Evolutionary conservation across 2,797 vertebrate species (phyloP).

Genomic region (Xerus rutilus): DNA sequence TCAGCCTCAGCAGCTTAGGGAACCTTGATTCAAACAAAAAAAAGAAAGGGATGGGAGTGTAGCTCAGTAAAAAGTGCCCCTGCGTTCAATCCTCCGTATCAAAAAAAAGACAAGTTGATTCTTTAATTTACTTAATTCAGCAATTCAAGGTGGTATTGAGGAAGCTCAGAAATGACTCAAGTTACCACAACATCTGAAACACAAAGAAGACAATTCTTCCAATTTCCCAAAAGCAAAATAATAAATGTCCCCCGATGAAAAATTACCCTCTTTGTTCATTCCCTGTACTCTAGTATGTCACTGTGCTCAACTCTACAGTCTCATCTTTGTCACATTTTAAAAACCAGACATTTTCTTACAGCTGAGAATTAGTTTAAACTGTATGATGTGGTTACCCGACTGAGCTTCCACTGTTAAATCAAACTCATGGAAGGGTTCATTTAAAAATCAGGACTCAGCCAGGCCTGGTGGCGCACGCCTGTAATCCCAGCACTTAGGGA

Average conservation of each 20-base stretch:
- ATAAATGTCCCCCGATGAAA: constrained; percentile 91
- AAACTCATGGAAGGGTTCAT: constrained; percentile 40
- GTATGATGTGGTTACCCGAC: background rate
- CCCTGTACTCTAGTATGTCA: constrained; percentile 37
- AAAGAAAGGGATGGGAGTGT: background rate
- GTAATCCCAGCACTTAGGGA: no score
- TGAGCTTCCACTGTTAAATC: background rate
- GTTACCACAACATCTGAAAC: constrained; percentile 91
- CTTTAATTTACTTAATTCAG: constrained; percentile 90
- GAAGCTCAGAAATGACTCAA: constrained; percentile 92
- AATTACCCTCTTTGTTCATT: background rate
- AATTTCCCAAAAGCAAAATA: constrained; percentile 86
- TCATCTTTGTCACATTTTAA: background rate
- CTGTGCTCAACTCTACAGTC: background rate
- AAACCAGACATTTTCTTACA: constrained; percentile 15
- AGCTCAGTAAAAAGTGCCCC: background rate
- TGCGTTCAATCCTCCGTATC: background rate
- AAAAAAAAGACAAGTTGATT: background rate
- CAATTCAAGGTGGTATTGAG: constrained; percentile 94
- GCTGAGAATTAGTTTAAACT: constrained; percentile 39
- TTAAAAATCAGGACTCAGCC: constrained; percentile 15
- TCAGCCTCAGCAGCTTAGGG: background rate
- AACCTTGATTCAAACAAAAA: background rate
- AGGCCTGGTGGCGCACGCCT: no score
- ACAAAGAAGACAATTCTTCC: constrained; percentile 93